Conservation (phyloP, 1,140 invertebrate genomes). For the Anoplophora glabripennis region DNA sequence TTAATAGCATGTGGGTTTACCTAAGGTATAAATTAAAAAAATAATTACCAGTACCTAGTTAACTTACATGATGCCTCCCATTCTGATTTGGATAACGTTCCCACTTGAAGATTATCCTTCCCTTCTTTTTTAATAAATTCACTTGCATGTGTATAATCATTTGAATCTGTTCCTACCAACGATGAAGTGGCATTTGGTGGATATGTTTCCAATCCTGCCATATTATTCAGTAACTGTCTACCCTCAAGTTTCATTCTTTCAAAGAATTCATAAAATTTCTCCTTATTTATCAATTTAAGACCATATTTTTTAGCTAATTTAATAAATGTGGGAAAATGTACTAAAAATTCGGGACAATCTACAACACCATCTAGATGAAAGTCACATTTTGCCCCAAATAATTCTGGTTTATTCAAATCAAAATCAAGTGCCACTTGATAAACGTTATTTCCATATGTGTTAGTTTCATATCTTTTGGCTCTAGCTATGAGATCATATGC, state of each 20-base stretch:
- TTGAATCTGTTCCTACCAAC: constrained; percentile 56
- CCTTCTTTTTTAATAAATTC: constrained; percentile 55
- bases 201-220: constrained; percentile 73
- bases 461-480: constrained; percentile 54
- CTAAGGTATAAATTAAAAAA: constrained; percentile 5
- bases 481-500: constrained; percentile 81
- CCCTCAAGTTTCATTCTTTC: constrained; percentile 61
- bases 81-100: constrained; percentile 84
- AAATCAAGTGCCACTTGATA: constrained; percentile 79
- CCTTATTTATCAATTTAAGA: constrained; percentile 71
- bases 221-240: constrained; percentile 65
- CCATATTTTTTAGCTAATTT: constrained; percentile 81
- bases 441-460: constrained; percentile 83
- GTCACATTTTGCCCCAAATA: constrained; percentile 96
- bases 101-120: constrained; percentile 55
- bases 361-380: constrained; percentile 95
- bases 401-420: constrained; percentile 67
- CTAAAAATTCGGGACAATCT: constrained; percentile 97
- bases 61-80: constrained; percentile 90
- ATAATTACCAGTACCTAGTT: constrained; percentile 33
- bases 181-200: constrained; percentile 56
- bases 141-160: constrained; percentile 74
- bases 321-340: constrained; percentile 84
- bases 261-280: constrained; percentile 81
- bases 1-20: neutral